Evolutionary conservation across 2,113 vertebrate genomes (phyloP).

Genomic region (Xiphias gladius): DNA sequence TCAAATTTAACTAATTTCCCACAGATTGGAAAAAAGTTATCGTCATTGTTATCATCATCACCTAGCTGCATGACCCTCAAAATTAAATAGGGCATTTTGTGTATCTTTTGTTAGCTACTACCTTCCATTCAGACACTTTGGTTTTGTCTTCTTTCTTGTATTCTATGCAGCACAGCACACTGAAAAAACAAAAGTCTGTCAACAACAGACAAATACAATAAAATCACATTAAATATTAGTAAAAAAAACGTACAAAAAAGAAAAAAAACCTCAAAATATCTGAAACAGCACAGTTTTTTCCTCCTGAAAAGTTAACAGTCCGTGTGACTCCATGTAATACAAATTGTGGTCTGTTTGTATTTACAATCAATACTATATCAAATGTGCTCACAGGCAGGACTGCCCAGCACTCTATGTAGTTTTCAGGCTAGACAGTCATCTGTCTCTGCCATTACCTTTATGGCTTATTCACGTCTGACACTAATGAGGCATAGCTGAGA

Average conservation of each 20-base stretch:
- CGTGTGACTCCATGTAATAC: constrained; percentile 15
- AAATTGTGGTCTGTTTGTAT: background rate
- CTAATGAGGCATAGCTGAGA: constrained; percentile 44
- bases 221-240: background rate
- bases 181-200: constrained; percentile 58
- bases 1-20: background rate
- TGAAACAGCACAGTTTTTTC: background rate
- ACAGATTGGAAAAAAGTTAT: background rate
- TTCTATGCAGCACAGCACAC: constrained; percentile 18
- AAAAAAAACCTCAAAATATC: background rate
- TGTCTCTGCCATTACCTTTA: constrained; percentile 40
- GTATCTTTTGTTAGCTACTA: constrained; percentile 5
- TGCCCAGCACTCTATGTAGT: background rate
- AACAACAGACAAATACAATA: constrained; percentile 15
- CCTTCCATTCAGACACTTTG: constrained; percentile 40
- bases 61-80: background rate
- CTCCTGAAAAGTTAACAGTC: background rate
- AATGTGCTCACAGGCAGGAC: constrained; percentile 17
- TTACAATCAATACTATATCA: constrained; percentile 31
- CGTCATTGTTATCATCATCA: background rate
- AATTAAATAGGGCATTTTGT: background rate
- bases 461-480: constrained; percentile 46
- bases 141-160: constrained; percentile 29
- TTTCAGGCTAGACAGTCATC: constrained; percentile 29
- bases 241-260: no score